These are phyloP conservation scores for Tenthredo mesomela DNA, from an alignment of 2,888 invertebrate genomes.

Conservation along the genomic window DNA sequence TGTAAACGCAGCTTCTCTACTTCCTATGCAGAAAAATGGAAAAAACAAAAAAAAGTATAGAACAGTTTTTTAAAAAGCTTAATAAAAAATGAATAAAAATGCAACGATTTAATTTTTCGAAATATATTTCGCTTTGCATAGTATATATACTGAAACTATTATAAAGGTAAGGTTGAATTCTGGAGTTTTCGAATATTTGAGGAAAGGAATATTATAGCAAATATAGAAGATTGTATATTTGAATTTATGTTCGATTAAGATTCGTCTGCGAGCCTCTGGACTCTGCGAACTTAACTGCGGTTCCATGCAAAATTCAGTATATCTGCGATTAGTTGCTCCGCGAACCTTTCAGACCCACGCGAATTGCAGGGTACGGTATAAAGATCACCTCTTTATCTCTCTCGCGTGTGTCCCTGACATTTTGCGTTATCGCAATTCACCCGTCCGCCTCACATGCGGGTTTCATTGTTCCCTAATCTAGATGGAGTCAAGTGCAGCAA, in stretches of 20 bases:
- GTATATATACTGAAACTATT: not conserved
- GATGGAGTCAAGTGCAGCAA: conserved; percentile 35
- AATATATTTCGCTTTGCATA: not conserved
- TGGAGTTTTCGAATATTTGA: not conserved
- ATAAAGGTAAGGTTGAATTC: not conserved
- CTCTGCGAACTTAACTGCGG: not conserved
- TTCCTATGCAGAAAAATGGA: conserved; percentile 82
- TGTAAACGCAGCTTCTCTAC: conserved; percentile 95
- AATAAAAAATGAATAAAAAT: not conserved
- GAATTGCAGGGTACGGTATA: conserved; percentile 7
- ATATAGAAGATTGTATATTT: not conserved
- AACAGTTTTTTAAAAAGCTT: not conserved
- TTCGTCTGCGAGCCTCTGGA: not conserved
- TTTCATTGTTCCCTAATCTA: conserved; percentile 40
- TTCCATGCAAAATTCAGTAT: not conserved
- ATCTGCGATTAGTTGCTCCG: not conserved
- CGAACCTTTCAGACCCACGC: conserved; percentile 45
- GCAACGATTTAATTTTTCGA: not conserved
- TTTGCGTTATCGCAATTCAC: conserved; percentile 40
- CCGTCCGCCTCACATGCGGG: conserved; percentile 39
- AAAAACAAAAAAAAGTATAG: not conserved
- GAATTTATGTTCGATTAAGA: conserved; percentile 6
- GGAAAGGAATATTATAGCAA: not conserved
- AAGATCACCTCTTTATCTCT: conserved; percentile 37
- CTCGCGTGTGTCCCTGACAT: conserved; percentile 35